These are phyloP conservation scores for Microctenopoma steveboyesi DNA, from an alignment of 2,797 vertebrate genomes.

Conservation along the genomic window DNA sequence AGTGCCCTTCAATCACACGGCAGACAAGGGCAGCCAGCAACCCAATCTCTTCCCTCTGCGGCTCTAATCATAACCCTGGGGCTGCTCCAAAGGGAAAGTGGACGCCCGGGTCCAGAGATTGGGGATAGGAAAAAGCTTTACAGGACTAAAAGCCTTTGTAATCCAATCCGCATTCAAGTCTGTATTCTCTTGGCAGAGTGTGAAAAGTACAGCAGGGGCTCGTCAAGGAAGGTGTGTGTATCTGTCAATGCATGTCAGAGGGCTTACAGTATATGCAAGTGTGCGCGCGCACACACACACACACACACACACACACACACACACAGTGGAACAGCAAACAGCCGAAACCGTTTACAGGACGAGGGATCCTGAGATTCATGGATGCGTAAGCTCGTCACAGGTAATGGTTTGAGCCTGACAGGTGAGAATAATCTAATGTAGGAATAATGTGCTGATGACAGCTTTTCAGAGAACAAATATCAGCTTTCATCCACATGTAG, in stretches of 20 bases:
- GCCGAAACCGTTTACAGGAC: slow-evolving; percentile 45
- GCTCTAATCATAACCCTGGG: slow-evolving; percentile 76
- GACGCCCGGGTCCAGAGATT: slow-evolving; percentile 64
- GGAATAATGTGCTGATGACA: slow-evolving; percentile 31
- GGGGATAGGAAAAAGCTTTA: slow-evolving; percentile 69
- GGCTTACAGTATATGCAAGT: slow-evolving; percentile 36
- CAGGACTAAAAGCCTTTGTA: slow-evolving; percentile 76
- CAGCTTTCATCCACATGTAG: slow-evolving; percentile 31
- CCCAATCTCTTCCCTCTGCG: slow-evolving; percentile 60
- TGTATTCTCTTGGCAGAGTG: slow-evolving; percentile 68
- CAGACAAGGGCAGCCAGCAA: slow-evolving; percentile 65
- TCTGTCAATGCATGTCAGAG: slow-evolving; percentile 56
- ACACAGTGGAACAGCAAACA: slow-evolving; percentile 21
- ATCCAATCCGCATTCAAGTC: slow-evolving; percentile 70
- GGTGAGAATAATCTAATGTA: slow-evolving; percentile 51
- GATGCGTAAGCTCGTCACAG: slow-evolving; percentile 27
- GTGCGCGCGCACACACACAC: slow-evolving; percentile 14
- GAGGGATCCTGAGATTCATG: slow-evolving; percentile 27
- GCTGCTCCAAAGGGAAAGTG: slow-evolving; percentile 66
- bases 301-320: slow-evolving; percentile 14
- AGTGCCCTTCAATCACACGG: slow-evolving; percentile 68
- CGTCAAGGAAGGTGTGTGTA: slow-evolving; percentile 63
- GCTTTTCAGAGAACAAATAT: slow-evolving; percentile 36
- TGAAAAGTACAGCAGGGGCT: slow-evolving; percentile 70
- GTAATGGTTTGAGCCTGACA: slow-evolving; percentile 43